Evolutionary conservation across 2,797 vertebrate species (phyloP), one percentile per base, ranked within the genome.

Genomic region (Pseudomugil gertrudae): DNA sequence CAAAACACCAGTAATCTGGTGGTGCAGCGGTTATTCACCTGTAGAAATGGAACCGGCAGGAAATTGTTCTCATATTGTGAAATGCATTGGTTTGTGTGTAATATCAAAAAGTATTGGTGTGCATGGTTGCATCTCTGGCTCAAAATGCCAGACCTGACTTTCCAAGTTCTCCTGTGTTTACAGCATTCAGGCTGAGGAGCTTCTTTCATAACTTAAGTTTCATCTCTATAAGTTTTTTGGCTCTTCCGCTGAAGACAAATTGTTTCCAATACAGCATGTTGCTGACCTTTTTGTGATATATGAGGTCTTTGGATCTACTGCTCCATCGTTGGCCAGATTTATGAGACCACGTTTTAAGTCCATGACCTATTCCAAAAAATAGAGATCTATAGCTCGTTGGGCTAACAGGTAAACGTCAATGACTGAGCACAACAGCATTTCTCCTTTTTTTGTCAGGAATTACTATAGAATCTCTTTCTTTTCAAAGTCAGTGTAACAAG

Each of bases 251-350:
- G 27, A 47, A 56, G 74, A 66, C 66, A 0, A 74, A 78, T 73
- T 2, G 10, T 47, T 14, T 68, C 36, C 56, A 9, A 38, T 30
- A 17, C 26, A 1, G 60, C 63, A 9, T 1, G 27, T 50, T 0
- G 51, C 54, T 54, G 73, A 81, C 80, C 84, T 85, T 83, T 79
- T 40, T 0, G 64, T 85, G 84, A 83, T 83, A 70, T 63, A 81
- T 81, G 70, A 36, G 69, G 84, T 85, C 80, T 68, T 24, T 26
- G 14, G 78, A 74, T 53, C 35, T 14, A 57, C 60, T 1, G 48
- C 59, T 55, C 55, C 8, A 45, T 55, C 17, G 13, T 69, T 52
- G 33, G 21, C 19, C 63, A 74, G 75, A 85, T 80, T 80, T 74
- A 85, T 63, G 80, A 79, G 66, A 47, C 36, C 29, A 29, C 50